Percentiles rank a stretch among this genome's conserved stretches.
These are phyloP conservation scores for Sinocyclocheilus anshuiensis DNA, from an alignment of 2,113 vertebrate genomes.

Conservation along the genomic window DNA sequence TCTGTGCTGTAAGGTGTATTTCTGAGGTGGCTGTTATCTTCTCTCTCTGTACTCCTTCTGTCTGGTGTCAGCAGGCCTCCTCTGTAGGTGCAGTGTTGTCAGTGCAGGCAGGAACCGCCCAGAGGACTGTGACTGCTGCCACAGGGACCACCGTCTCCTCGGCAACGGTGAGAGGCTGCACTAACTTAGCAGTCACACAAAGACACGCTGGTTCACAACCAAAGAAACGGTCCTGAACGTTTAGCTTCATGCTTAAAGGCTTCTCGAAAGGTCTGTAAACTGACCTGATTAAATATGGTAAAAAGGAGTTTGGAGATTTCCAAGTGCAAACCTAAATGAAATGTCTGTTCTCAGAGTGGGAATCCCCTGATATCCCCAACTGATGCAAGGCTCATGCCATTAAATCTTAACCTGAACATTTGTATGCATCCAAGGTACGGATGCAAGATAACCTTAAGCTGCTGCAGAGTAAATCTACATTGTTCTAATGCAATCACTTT, in stretches of 20 bases:
- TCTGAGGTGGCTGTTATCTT: constrained; percentile 12
- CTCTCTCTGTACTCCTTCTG: not conserved
- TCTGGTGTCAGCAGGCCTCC: constrained; percentile 36
- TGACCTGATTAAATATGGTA: not conserved
- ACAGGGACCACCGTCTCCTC: constrained; percentile 79
- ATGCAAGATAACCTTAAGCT: not conserved
- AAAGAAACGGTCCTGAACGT: not conserved
- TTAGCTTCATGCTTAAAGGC: constrained; percentile 2
- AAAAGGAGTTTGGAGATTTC: not conserved
- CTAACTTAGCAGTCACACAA: constrained; percentile 20
- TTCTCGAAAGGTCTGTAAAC: not conserved
- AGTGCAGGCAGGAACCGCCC: constrained; percentile 84
- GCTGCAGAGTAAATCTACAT: not conserved
- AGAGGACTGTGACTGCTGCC: constrained; percentile 81
- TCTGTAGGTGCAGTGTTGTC: constrained; percentile 69
- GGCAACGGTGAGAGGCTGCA: constrained; percentile 78
- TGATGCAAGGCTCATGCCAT: not conserved
- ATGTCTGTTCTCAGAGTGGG: constrained; percentile 1
- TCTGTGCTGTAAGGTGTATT: not conserved
- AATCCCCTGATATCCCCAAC: constrained; percentile 17
- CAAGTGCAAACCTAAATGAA: not conserved
- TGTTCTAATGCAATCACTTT: not conserved
- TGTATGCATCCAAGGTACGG: not conserved
- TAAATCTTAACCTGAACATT: not conserved
- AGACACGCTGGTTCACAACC: not conserved